Evolutionary conservation across 2,113 vertebrate species (phyloP).

Genomic region (Burhinus bistriatus): DNA sequence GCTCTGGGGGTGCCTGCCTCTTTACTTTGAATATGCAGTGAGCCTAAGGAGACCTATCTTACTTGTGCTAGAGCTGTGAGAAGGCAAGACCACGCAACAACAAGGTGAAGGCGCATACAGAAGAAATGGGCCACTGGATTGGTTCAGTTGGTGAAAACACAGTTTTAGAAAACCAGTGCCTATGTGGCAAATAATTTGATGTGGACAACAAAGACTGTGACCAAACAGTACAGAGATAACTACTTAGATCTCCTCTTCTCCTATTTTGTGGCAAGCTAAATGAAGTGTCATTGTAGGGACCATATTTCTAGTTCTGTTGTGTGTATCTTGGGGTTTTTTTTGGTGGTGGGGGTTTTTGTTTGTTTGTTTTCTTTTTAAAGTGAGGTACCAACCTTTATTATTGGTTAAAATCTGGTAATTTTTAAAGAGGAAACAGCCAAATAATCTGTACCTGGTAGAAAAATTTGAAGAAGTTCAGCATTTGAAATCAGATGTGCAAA

Average conservation of each 20-base stretch:
- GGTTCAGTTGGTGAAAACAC: neutral
- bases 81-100: neutral
- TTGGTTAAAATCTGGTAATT: neutral
- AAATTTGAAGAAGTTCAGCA: neutral
- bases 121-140: neutral
- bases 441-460: neutral
- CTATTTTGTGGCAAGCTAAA: neutral
- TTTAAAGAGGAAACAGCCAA: neutral
- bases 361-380: neutral
- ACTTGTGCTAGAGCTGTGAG: neutral
- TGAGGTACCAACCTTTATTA: neutral
- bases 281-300: neutral
- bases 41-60: neutral
- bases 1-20: neutral
- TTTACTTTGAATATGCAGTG: neutral
- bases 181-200: neutral
- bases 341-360: neutral
- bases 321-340: neutral
- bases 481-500: neutral
- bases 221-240: neutral
- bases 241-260: neutral
- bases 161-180: neutral
- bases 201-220: neutral
- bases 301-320: neutral
- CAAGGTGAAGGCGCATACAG: neutral